phyloP scores from a whole-genome alignment of 2,797 vertebrate species.

The Amblyopsis hoosieri region DNA sequence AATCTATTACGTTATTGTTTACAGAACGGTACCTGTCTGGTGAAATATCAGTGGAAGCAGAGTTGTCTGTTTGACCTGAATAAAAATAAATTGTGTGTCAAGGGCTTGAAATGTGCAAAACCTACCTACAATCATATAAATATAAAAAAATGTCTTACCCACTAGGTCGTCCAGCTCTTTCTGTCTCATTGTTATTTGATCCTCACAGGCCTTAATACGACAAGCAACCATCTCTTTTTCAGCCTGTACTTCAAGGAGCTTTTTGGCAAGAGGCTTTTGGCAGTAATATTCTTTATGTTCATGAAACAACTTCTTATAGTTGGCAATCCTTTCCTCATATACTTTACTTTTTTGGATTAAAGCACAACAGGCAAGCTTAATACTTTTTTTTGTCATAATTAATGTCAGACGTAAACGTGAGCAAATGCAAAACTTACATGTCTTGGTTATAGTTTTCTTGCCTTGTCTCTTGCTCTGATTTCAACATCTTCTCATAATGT shows the following conservation, averaged over 20 bases:
- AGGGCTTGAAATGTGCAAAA: too few relatives aligned
- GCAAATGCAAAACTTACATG: conserved; percentile 53
- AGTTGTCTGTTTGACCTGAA: conserved; percentile 29
- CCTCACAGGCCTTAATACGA: conserved; percentile 65
- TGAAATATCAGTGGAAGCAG: conserved; percentile 30
- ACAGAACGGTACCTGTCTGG: conserved; percentile 53
- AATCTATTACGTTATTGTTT: not conserved
- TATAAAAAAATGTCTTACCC: conserved; percentile 50
- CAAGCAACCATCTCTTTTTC: conserved; percentile 68
- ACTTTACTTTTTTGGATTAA: conserved; percentile 59
- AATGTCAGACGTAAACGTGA: conserved; percentile 3
- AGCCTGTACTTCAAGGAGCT: conserved; percentile 65
- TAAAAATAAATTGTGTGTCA: conserved; percentile 6
- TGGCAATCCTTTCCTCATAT: conserved; percentile 70
- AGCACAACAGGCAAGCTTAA: conserved; percentile 15
- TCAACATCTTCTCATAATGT: conserved; percentile 73
- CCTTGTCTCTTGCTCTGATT: conserved; percentile 68
- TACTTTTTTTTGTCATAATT: not conserved
- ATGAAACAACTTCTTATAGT: conserved; percentile 64
- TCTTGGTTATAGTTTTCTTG: conserved; percentile 64
- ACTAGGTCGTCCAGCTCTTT: conserved; percentile 57
- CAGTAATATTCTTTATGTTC: conserved; percentile 68
- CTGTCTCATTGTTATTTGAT: conserved; percentile 67
- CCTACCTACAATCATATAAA: not conserved
- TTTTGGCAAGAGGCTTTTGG: conserved; percentile 65